Evolutionary conservation across 2,113 vertebrate genomes (phyloP).

Genomic region (Pseudonaja textilis): DNA sequence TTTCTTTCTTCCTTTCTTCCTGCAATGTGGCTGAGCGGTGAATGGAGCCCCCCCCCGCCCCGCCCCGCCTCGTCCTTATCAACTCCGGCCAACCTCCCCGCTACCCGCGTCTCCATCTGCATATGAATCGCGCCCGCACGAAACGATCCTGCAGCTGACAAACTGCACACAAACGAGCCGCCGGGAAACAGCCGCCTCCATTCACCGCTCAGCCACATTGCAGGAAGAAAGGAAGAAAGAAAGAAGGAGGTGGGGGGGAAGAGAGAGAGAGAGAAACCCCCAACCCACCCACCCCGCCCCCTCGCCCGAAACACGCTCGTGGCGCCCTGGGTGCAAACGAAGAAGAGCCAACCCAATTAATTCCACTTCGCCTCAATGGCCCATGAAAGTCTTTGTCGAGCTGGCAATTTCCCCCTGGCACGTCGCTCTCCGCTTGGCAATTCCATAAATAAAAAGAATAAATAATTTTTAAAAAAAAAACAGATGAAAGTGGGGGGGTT

Average conservation of each 20-base stretch:
- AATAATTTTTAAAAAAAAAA: slow-evolving; percentile 45
- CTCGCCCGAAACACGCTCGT: slow-evolving; percentile 40
- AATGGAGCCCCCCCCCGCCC: too few relatives aligned
- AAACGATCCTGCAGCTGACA: not conserved
- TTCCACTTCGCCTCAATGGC: slow-evolving; percentile 67
- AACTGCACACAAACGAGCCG: slow-evolving; percentile 46
- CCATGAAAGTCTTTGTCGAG: slow-evolving; percentile 62
- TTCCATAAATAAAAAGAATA: slow-evolving; percentile 69
- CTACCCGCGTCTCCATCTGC: too few relatives aligned
- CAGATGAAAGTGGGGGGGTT: slow-evolving; percentile 42
- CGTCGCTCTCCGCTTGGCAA: slow-evolving; percentile 68
- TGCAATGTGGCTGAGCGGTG: not conserved
- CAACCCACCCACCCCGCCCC: not conserved
- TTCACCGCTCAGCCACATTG: slow-evolving; percentile 52
- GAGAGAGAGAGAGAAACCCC: too few relatives aligned
- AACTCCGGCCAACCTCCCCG: not conserved
- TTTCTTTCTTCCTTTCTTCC: not conserved
- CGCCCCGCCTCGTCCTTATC: not conserved
- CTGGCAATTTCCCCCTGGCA: slow-evolving; percentile 65
- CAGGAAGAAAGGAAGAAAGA: slow-evolving; percentile 13
- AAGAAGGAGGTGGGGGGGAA: too few relatives aligned
- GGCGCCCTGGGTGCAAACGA: slow-evolving; percentile 67
- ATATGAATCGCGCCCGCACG: too few relatives aligned
- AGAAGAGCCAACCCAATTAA: slow-evolving; percentile 68
- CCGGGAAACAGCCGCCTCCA: slow-evolving; percentile 20